Conservation (phyloP, 2,888 invertebrate species). For the Cantharis lateralis region DNA sequence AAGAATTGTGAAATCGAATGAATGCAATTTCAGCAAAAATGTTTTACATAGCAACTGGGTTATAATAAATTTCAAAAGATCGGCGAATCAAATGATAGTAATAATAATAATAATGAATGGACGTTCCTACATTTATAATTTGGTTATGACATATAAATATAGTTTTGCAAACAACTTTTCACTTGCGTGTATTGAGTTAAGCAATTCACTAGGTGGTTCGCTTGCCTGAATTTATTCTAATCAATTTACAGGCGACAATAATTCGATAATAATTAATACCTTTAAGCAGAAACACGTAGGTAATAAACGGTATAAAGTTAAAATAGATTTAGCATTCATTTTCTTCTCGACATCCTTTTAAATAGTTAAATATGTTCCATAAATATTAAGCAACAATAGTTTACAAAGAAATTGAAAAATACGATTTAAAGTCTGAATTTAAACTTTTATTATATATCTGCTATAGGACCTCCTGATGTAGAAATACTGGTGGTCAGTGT, state of each 20-base stretch:
- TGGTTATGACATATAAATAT: slow-evolving; percentile 27
- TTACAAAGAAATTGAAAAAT: slow-evolving; percentile 36
- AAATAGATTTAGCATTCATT: slow-evolving; percentile 1
- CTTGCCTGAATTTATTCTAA: slow-evolving; percentile 5
- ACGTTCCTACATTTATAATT: slow-evolving; percentile 26
- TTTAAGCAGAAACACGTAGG: slow-evolving; percentile 31
- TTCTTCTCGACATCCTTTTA: background rate
- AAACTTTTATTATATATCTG: slow-evolving; percentile 54
- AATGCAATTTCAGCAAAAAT: no score
- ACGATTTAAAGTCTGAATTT: slow-evolving; percentile 41
- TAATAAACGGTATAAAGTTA: slow-evolving; percentile 22
- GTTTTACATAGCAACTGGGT: no score
- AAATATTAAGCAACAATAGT: slow-evolving; percentile 24
- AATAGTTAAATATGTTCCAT: slow-evolving; percentile 17
- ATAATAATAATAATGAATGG: slow-evolving; percentile 19
- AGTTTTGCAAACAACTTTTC: slow-evolving; percentile 27
- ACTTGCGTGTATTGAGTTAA: slow-evolving; percentile 28
- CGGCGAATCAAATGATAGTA: background rate
- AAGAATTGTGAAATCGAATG: no score
- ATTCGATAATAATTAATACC: slow-evolving; percentile 10
- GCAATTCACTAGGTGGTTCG: slow-evolving; percentile 27
- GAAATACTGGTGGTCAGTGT: slow-evolving; percentile 73
- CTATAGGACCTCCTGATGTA: slow-evolving; percentile 72
- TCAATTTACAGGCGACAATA: slow-evolving; percentile 9
- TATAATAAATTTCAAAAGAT: no score